A percentile compares a stretch with the other conserved stretches of the same genome.
Evolutionary conservation across 2,113 vertebrate species (phyloP).

Genomic region (Marmota flaviventris): DNA sequence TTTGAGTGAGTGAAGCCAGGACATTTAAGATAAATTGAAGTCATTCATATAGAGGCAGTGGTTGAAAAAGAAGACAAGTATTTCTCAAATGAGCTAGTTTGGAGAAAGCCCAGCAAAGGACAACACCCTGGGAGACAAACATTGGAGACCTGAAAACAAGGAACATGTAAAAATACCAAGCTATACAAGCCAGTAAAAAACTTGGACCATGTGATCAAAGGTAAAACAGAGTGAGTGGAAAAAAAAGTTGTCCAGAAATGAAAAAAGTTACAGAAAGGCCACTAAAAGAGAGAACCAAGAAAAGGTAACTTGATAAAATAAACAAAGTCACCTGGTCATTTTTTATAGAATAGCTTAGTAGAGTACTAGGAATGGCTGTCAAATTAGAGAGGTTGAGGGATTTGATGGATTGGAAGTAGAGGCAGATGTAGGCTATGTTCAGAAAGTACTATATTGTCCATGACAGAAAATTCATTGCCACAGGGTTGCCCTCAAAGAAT

Average conservation of each 20-base stretch:
- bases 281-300: background rate
- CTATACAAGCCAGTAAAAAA: background rate
- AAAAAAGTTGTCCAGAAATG: background rate
- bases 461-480: constrained; percentile 13
- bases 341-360: background rate
- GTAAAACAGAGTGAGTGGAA: background rate
- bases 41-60: background rate
- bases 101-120: background rate
- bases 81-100: constrained; percentile 20
- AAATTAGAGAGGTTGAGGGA: background rate
- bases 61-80: background rate
- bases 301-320: background rate
- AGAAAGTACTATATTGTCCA: background rate
- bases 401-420: background rate
- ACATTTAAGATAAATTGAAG: background rate
- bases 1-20: background rate
- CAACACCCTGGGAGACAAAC: background rate
- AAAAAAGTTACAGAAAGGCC: background rate
- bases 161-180: background rate
- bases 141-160: background rate
- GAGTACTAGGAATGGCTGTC: background rate
- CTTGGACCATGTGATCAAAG: background rate
- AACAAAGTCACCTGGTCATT: background rate
- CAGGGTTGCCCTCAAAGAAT: background rate
- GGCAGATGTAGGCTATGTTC: background rate